Base-by-base conservation (phyloP, 2,888 invertebrate genomes). In the Chymomyza caudatula region DNA sequence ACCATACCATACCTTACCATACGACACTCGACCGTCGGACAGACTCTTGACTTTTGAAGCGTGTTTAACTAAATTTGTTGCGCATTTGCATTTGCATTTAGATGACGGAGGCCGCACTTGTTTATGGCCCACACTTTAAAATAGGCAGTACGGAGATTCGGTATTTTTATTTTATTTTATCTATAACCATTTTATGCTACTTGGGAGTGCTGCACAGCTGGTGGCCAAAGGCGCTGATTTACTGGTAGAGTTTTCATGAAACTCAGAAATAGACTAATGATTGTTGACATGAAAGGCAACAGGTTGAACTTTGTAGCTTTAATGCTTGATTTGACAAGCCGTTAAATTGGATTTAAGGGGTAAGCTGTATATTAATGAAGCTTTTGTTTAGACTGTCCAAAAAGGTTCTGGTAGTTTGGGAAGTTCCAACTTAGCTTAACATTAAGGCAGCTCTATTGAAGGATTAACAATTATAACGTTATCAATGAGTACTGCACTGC, bases 11-110 rank as follows among this genome's bases (percentile, higher is more conserved):
- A 5, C 25, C 29, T 11, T 1, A 11, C 29, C 29, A 4, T 37
- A 11, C 11, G 29, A 37, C 29, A 37, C 29, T 11, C 29, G 29
- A 37, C 29, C 25, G 11, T 3, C 11, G 11, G 25, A 25, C 25
- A 25, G 25, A 37, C 29, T 37, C 29, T 11, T 37, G n/a, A 54
- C 52, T 51, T 51, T 61, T 62, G 60, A 58, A 72, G 71, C 69
- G 76, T 71, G 69, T 61, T 78, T 65, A 78, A 69, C 71, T 78
- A 69, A 83, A 72, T 80, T 85, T 74, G 79, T 71, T 83, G 71
- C 73, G 55, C 71, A 80, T 85, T 80, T 80, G 80, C 84, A 80
- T 80, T 79, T 80, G 80, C 84, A 80, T 80, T 79, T 85, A 75
- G 84, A 83, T 77, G 84, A 64, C 53, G 83, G 66, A 73, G 74